Percentiles rank a stretch among this genome's conserved stretches.
Conservation (phyloP, 2,113 vertebrate genomes). For the Apodemus speciosus region DNA sequence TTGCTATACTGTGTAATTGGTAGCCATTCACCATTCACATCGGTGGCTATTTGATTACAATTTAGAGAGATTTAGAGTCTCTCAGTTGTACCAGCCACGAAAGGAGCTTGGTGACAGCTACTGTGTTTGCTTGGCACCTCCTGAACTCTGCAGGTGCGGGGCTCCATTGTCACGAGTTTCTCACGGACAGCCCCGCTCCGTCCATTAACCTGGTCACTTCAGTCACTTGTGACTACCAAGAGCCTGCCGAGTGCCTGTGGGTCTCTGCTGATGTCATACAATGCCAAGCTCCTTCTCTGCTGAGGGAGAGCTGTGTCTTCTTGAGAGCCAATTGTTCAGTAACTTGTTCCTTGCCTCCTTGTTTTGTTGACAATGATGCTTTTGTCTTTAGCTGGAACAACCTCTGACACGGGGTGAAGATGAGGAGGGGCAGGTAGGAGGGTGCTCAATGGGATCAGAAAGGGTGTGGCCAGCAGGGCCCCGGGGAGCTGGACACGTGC, state of each 20-base stretch:
- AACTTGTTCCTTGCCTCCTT: background rate
- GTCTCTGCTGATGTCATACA: background rate
- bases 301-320: background rate
- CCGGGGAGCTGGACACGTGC: background rate
- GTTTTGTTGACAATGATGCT: background rate
- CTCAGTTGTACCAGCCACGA: too few species aligned
- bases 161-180: background rate
- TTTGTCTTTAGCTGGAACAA: background rate
- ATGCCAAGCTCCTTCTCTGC: background rate
- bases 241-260: background rate
- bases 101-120: background rate
- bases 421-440: background rate
- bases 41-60: background rate
- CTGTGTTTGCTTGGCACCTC: background rate
- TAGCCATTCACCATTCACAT: background rate
- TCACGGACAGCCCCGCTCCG: background rate
- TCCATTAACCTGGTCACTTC: background rate
- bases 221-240: background rate
- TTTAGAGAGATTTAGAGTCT: background rate
- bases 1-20: background rate
- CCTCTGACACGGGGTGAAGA: background rate
- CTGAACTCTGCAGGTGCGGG: background rate
- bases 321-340: background rate
- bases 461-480: background rate
- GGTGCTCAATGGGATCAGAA: background rate